A percentile compares a stretch with the other conserved stretches of the same genome.
Conservation (phyloP, 2,797 vertebrate genomes). For the Cynodonichthys magdalenae region DNA sequence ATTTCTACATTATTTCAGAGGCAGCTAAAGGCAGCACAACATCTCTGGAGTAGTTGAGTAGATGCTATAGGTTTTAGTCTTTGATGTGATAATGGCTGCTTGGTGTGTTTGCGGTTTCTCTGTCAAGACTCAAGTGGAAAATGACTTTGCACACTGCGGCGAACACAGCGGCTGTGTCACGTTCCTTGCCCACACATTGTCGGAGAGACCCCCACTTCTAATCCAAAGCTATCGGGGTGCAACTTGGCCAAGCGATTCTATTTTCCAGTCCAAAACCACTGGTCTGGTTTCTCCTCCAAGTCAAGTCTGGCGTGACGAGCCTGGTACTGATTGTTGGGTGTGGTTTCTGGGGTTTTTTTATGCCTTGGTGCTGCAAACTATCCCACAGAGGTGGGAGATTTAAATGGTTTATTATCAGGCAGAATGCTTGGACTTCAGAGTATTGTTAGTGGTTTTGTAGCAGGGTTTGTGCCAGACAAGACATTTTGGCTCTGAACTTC, state of each 20-base stretch:
- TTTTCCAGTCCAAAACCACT: constrained; percentile 62
- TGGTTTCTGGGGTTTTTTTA: constrained; percentile 45
- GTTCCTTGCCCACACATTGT: constrained; percentile 42
- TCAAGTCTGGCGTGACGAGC: constrained; percentile 36
- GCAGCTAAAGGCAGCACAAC: constrained; percentile 42
- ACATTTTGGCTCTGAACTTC: constrained; percentile 21
- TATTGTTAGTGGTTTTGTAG: constrained; percentile 47
- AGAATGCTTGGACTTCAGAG: constrained; percentile 39
- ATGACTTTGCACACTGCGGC: constrained; percentile 63
- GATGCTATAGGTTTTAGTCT: constrained; percentile 55
- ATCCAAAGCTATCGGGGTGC: constrained; percentile 53
- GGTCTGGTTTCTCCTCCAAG: constrained; percentile 54
- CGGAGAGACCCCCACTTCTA: constrained; percentile 40
- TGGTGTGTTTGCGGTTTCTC: constrained; percentile 65
- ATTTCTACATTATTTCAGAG: constrained; percentile 54
- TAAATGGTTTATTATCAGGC: constrained; percentile 39
- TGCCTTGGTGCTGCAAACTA: constrained; percentile 35
- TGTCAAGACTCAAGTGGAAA: constrained; percentile 76
- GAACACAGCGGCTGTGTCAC: constrained; percentile 60
- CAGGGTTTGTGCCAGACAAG: constrained; percentile 51
- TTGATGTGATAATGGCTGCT: constrained; percentile 74
- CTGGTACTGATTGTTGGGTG: constrained; percentile 35
- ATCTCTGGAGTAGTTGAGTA: constrained; percentile 59
- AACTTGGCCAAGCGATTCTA: constrained; percentile 45
- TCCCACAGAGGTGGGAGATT: constrained; percentile 57